Percentiles rank a stretch among this genome's conserved stretches.
These are phyloP conservation scores for Drosophila suboccidentalis DNA, from an alignment of 2,888 invertebrate genomes.

Conservation along the genomic window DNA sequence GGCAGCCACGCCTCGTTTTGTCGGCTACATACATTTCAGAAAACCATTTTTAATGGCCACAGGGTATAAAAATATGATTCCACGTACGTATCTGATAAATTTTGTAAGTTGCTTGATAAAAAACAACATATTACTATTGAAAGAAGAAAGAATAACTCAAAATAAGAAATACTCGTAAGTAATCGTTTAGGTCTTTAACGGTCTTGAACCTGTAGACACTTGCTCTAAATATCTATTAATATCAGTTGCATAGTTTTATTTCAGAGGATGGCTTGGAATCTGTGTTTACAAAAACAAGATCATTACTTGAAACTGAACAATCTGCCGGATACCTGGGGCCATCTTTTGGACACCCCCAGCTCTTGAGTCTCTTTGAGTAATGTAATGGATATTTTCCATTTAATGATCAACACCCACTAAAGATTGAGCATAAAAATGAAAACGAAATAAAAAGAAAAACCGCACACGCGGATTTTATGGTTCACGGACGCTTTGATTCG, in stretches of 20 bases:
- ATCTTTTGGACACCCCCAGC: not conserved
- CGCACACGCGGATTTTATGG: slow-evolving; percentile 61
- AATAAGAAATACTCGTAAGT: not conserved
- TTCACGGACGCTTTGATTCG: slow-evolving; percentile 19
- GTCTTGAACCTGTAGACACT: not conserved
- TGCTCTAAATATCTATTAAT: not conserved
- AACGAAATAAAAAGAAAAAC: slow-evolving; percentile 18
- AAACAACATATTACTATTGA: not conserved
- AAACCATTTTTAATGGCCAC: too few relatives aligned
- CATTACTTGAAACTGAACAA: not conserved
- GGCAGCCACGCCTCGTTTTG: too few relatives aligned
- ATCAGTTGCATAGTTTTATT: too few relatives aligned
- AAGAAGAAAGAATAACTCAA: not conserved
- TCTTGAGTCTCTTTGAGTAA: not conserved
- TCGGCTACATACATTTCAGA: too few relatives aligned
- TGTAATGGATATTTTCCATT: slow-evolving; percentile 27
- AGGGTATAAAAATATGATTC: too few relatives aligned
- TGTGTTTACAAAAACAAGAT: not conserved
- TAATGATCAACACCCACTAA: slow-evolving; percentile 30
- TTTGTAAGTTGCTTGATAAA: not conserved
- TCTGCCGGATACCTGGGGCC: not conserved
- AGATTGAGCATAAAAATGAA: slow-evolving; percentile 6
- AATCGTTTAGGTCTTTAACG: not conserved
- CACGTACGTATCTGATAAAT: too few relatives aligned
- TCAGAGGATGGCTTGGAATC: not conserved